These are phyloP conservation scores for Neoitamus cyanurus DNA, from an alignment of 2,888 invertebrate genomes.

Conservation along the genomic window DNA sequence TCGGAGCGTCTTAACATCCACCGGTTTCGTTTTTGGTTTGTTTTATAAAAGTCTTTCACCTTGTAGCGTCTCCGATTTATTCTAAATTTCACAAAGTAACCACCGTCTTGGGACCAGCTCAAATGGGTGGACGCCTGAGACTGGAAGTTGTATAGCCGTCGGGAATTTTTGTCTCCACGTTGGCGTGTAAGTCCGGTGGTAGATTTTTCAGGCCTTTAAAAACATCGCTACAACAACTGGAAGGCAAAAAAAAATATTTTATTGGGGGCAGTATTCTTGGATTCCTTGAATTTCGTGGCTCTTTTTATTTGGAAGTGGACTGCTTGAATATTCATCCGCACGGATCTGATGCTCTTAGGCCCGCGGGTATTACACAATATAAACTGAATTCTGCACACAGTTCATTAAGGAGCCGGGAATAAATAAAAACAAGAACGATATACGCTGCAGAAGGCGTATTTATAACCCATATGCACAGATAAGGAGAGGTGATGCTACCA, in stretches of 20 bases:
- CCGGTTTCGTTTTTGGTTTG: not conserved
- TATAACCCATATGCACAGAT: not conserved
- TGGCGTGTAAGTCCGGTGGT: conserved; percentile 51
- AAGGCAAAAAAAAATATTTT: not conserved
- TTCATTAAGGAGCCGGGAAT: conserved; percentile 5
- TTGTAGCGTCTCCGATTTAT: conserved; percentile 1
- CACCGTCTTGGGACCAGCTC: conserved; percentile 6
- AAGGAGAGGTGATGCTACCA: conserved; percentile 43
- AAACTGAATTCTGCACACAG: not conserved
- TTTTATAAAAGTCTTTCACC: conserved; percentile 32
- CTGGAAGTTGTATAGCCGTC: conserved; percentile 49
- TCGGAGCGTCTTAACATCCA: not conserved
- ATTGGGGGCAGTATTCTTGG: conserved; percentile 29
- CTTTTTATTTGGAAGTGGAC: conserved; percentile 5
- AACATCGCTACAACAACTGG: conserved; percentile 11
- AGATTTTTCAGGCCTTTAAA: conserved; percentile 24
- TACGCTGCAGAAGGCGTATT: not conserved
- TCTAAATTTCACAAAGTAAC: not conserved
- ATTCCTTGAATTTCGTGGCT: conserved; percentile 32
- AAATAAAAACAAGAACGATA: not conserved
- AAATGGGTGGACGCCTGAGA: conserved; percentile 26
- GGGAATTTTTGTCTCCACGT: conserved; percentile 51
- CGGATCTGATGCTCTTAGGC: not conserved
- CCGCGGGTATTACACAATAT: not conserved
- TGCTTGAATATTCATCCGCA: conserved; percentile 38